Evolutionary conservation across 1,140 invertebrate genomes (phyloP).

Genomic region (Oreohelix idahoensis): DNA sequence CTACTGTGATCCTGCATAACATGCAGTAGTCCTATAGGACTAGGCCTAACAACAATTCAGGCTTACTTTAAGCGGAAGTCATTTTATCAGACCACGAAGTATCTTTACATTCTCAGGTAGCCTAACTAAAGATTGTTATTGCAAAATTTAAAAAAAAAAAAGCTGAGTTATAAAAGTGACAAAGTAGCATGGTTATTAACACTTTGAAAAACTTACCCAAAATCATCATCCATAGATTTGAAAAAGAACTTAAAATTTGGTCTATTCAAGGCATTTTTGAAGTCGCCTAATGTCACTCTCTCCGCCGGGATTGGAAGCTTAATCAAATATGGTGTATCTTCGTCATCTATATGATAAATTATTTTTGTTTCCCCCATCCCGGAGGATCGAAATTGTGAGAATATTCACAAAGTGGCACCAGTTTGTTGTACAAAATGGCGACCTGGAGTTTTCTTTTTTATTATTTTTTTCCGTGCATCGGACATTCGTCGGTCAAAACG

Average conservation of each 20-base stretch:
- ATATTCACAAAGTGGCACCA: background rate
- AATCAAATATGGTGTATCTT: conserved; percentile 98
- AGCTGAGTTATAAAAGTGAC: no score
- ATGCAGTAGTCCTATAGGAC: no score
- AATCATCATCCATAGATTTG: conserved; percentile 99
- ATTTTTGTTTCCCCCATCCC: conserved; percentile 95
- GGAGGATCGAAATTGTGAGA: conserved; percentile 54
- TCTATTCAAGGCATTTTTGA: conserved; percentile 97
- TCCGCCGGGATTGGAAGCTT: conserved; percentile 96
- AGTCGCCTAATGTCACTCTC: conserved; percentile 95
- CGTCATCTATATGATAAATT: conserved; percentile 99
- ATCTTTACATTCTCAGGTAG: no score
- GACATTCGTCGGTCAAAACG: conserved; percentile 36
- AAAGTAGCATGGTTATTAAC: no score
- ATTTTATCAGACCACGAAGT: no score
- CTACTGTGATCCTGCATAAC: no score
- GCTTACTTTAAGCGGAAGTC: no score
- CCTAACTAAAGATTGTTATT: no score
- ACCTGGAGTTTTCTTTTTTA: background rate
- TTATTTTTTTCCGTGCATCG: background rate
- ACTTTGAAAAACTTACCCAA: conserved; percentile 87
- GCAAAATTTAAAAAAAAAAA: no score
- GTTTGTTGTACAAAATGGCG: conserved; percentile 31
- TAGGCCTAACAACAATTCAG: no score
- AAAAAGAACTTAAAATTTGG: conserved; percentile 96